Evolutionary conservation across 2,888 invertebrate species (phyloP).

Genomic region (Venusia cambrica): DNA sequence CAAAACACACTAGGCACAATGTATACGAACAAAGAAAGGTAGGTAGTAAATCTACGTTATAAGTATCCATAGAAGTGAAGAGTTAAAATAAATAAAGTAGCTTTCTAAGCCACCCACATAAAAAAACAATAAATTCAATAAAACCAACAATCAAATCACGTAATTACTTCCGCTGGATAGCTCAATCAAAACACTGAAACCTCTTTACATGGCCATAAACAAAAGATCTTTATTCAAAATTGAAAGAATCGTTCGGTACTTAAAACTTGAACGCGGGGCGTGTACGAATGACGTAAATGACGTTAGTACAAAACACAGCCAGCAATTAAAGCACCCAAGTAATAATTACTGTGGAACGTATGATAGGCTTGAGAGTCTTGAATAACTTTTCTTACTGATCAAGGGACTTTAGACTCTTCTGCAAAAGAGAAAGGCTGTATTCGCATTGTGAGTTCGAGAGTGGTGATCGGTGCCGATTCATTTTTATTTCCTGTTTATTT

Average conservation of each 20-base stretch:
- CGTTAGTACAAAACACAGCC: slow-evolving; percentile 61
- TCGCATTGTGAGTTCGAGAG: slow-evolving; percentile 5
- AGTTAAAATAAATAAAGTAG: background rate
- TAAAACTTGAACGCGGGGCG: slow-evolving; percentile 54
- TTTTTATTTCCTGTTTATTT: slow-evolving; percentile 18
- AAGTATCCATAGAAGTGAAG: too few species aligned
- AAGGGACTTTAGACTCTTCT: slow-evolving; percentile 4
- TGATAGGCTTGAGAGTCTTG: slow-evolving; percentile 33
- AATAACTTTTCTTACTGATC: slow-evolving; percentile 20
- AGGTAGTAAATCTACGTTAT: too few species aligned
- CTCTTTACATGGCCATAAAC: slow-evolving; percentile 67
- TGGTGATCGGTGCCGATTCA: slow-evolving; percentile 14
- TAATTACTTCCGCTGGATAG: slow-evolving; percentile 68
- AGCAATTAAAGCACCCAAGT: slow-evolving; percentile 64
- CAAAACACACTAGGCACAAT: too few species aligned
- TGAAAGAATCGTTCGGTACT: slow-evolving; percentile 31
- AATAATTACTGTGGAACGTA: slow-evolving; percentile 56
- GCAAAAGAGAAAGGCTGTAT: background rate
- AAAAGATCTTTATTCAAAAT: slow-evolving; percentile 60
- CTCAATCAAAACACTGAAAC: slow-evolving; percentile 59
- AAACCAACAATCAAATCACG: slow-evolving; percentile 43
- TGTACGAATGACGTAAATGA: slow-evolving; percentile 60
- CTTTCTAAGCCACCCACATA: slow-evolving; percentile 1
- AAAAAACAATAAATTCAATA: slow-evolving; percentile 21
- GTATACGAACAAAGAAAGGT: too few species aligned